Base-by-base conservation (phyloP, 1,140 invertebrate species). In the Xylocopa sonorina region DNA sequence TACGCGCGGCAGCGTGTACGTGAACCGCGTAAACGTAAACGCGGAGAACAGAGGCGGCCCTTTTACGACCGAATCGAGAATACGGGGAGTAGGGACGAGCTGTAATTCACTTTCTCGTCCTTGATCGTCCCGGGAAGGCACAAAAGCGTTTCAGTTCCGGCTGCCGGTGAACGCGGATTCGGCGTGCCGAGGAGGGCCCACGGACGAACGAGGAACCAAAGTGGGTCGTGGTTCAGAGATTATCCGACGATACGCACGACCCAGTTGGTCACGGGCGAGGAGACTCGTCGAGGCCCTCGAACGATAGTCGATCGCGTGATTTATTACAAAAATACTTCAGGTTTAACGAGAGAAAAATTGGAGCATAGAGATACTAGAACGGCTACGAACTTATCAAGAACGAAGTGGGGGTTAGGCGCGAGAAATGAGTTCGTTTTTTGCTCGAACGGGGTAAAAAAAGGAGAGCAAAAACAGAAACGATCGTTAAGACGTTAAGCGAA, bases 131-230 rank as follows among this genome's bases (percentile, higher is more conserved):
- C 72, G 60, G 55, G 71, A 73, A 72, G 66, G 43, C 72, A 84
- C 62, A 84, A 86, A 87, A 84, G 82, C 82, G 82, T 82, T 79
- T 68, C 80, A 79, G 86, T 88, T 88, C 86, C 85, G 87, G 87
- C 69, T 82, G 83, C 67, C 64, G 76, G 46, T 43, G 66, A 87
- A 83, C 78, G 57, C 62, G 77, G 60, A 83, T 84, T 87, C 83
- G 50, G 68, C 76, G 79, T 74, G 32, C 41, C 67, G 76, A 66
- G 67, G 76, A 66, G 67, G 53, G 60, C 57, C 53, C 58, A 73
- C 53, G 57, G 24, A 53, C 63, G 51, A 34, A 76, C 51, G n/a
- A 51, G 60, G 38, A 62, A 74, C 60, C 48, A 68, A 86, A 87
- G 79, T 84, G 72, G 82, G 68, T 84, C 68, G 76, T 76, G 60